A percentile compares a stretch with the other conserved stretches of the same genome.
phyloP scores from a whole-genome alignment of 2,797 vertebrate genomes.

The Alosa sapidissima region DNA sequence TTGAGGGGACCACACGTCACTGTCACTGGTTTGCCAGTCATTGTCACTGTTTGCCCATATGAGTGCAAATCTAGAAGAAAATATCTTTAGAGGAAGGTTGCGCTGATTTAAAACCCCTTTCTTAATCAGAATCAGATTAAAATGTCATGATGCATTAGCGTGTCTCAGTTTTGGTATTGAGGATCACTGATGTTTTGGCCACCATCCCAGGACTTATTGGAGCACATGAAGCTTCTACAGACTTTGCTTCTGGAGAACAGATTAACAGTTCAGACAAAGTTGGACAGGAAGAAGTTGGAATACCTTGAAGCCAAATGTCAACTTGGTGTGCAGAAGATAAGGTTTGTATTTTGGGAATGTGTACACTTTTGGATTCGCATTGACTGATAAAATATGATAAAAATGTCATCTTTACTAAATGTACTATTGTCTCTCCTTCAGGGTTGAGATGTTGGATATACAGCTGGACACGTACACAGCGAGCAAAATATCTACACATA shows the following conservation, averaged over 20 bases:
- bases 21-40: not conserved
- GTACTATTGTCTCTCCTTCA: not conserved
- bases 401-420: not conserved
- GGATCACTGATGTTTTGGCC: not conserved
- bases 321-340: slow-evolving; percentile 18
- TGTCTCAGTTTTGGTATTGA: not conserved
- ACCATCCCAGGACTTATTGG: not conserved
- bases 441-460: slow-evolving; percentile 2
- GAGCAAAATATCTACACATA: slow-evolving; percentile 12
- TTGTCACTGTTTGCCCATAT: not conserved
- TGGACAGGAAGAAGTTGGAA: slow-evolving; percentile 12
- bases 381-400: not conserved
- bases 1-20: not conserved
- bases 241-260: slow-evolving; percentile 21
- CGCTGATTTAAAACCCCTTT: not conserved
- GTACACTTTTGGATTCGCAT: not conserved
- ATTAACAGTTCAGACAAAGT: slow-evolving; percentile 15
- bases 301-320: slow-evolving; percentile 4
- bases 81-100: not conserved
- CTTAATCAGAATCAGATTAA: not conserved
- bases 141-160: not conserved
- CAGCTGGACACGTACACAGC: slow-evolving; percentile 12
- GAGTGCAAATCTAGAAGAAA: not conserved
- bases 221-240: slow-evolving; percentile 19
- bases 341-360: not conserved